These are phyloP conservation scores for Gallinago media DNA, from an alignment of 2,113 vertebrate genomes.

Conservation along the genomic window DNA sequence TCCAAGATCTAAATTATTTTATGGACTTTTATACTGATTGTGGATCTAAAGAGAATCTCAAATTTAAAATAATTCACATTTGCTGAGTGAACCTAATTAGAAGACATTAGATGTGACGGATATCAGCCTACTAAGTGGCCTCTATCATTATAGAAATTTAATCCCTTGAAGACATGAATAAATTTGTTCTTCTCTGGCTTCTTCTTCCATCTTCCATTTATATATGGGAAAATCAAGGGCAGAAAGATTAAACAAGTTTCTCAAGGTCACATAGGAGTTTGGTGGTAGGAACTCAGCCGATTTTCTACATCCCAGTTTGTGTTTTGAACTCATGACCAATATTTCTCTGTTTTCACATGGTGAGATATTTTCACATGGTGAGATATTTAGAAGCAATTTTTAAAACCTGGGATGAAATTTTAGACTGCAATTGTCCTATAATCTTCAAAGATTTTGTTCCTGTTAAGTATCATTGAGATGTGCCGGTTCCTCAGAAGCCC, in stretches of 20 bases:
- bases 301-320: neutral
- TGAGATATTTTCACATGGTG: neutral
- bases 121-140: neutral
- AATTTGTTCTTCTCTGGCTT: neutral
- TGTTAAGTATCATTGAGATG: neutral
- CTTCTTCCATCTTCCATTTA: neutral
- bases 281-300: neutral
- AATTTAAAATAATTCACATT: neutral
- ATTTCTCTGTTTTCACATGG: neutral
- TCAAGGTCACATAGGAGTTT: neutral
- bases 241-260: neutral
- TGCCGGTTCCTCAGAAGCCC: constrained; percentile 9
- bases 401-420: neutral
- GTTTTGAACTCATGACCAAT: neutral
- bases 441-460: neutral
- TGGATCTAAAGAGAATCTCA: neutral
- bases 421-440: neutral
- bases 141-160: neutral
- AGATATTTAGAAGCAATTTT: neutral
- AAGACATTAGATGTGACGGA: neutral
- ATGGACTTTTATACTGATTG: neutral
- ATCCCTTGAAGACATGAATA: neutral
- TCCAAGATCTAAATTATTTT: neutral
- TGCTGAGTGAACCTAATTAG: neutral
- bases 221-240: neutral